Evolutionary conservation across 2,797 vertebrate species (phyloP).

Genomic region (Silurus lanzhouensis): DNA sequence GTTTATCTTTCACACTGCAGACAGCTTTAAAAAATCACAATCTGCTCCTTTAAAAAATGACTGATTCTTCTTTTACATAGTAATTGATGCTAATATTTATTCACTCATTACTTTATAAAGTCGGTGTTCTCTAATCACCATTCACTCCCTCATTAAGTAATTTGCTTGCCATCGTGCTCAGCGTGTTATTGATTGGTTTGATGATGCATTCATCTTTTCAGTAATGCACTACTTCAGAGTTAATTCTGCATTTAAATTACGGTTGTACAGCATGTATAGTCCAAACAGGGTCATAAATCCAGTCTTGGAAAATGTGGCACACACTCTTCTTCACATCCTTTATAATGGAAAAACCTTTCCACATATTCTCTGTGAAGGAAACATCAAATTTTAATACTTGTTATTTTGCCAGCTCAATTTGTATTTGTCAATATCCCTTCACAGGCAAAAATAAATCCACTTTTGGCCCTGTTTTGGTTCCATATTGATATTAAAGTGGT

Average conservation of each 20-base stretch:
- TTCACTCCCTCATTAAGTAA: constrained; percentile 14
- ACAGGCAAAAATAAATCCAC: neutral
- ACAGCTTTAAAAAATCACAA: neutral
- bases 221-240: neutral
- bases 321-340: neutral
- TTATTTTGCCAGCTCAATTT: neutral
- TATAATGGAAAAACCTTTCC: neutral
- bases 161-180: constrained; percentile 7
- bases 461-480: constrained; percentile 4
- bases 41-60: neutral
- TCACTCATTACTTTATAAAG: constrained; percentile 18
- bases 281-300: neutral
- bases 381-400: neutral
- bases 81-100: neutral
- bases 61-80: no score
- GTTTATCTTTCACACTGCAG: neutral
- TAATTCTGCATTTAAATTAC: neutral
- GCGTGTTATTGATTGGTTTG: constrained; percentile 18
- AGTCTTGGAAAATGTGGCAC: neutral
- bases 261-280: neutral
- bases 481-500: constrained; percentile 22
- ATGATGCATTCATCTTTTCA: constrained; percentile 20
- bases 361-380: neutral
- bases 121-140: neutral
- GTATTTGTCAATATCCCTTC: neutral